Base-by-base conservation (phyloP, 1,140 invertebrate genomes). In the Zaprionus lachaisei region DNA sequence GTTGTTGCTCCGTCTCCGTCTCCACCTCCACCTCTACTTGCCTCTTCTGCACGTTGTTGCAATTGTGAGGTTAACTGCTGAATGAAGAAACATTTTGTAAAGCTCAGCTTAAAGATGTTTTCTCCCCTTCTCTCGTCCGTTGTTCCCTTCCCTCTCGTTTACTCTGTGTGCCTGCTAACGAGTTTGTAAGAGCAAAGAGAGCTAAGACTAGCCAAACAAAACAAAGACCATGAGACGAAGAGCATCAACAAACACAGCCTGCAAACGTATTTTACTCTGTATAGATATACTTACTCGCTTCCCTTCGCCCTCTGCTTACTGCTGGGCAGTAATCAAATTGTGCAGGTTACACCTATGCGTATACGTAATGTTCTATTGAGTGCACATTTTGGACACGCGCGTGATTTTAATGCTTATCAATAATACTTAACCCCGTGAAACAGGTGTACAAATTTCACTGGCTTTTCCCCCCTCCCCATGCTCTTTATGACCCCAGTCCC, bases 341-440 rank as follows among this genome's bases (percentile, higher is more conserved):
- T 54, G 56, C 47, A 14, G 47, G 20, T 24, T 47, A 67, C 49
- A 70, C 70, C 63, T 67, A 83, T 68, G 67, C 73, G 80, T 75
- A 86, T 83, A 86, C 74, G 81, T 87, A 83, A 64, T 72, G 72
- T 69, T 62, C 58, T 69, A 62, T 63, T 66, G 54, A 61, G 72
- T 70, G 71, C 64, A 41, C 67, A 80, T 87, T 87, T 86, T 86
- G 80, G 77, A 86, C 84, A 86, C 80, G 83, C 81, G 68, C 65
- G 60, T 84, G 81, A 84, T 81, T 84, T 89, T 84, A 89, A 87
- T 87, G 83, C 61, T 65, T 87, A 84, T 87, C 83, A 84, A 87
- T 87, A 87, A 89, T 79, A 84, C 81, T 87, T 83, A 75, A 17
- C 41, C 37, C 69, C 38, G 54, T 22, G 56, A 57, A n/a, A 60